These are phyloP conservation scores for Sorex fumeus DNA, from an alignment of 2,113 vertebrate species.

Conservation along the genomic window DNA sequence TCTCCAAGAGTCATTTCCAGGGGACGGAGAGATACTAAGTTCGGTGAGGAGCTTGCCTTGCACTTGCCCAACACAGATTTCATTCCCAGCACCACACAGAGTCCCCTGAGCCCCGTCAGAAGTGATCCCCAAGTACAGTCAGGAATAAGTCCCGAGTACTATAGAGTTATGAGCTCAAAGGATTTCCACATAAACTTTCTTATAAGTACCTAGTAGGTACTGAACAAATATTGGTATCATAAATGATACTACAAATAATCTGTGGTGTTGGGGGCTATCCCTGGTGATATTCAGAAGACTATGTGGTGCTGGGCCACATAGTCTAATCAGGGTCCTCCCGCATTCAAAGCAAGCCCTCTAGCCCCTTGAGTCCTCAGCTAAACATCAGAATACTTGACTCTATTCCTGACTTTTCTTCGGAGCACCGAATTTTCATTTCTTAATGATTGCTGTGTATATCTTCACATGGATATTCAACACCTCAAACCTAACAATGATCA, in stretches of 20 bases:
- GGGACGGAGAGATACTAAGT: background rate
- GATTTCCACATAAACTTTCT: conserved; percentile 21
- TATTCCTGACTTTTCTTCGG: conserved; percentile 19
- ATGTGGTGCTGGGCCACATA: too few relatives aligned
- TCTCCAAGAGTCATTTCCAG: conserved; percentile 38
- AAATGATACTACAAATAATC: background rate
- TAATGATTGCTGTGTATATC: background rate
- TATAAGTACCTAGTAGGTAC: background rate
- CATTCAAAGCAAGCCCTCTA: too few relatives aligned
- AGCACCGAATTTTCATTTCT: conserved; percentile 59
- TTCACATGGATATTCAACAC: conserved; percentile 6
- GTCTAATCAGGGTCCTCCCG: too few relatives aligned
- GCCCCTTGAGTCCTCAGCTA: too few relatives aligned
- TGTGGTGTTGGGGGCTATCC: too few relatives aligned
- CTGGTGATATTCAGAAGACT: too few relatives aligned
- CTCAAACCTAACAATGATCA: conserved; percentile 44
- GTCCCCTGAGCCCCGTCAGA: too few relatives aligned
- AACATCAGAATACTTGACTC: background rate
- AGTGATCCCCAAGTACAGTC: too few relatives aligned
- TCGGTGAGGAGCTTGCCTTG: too few relatives aligned
- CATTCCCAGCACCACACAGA: too few relatives aligned
- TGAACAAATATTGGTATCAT: background rate
- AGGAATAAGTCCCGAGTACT: background rate
- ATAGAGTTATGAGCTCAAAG: conserved; percentile 1
- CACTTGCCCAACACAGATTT: too few relatives aligned